phyloP scores from a whole-genome alignment of 2,797 vertebrate species.

The Meda fulgida region DNA sequence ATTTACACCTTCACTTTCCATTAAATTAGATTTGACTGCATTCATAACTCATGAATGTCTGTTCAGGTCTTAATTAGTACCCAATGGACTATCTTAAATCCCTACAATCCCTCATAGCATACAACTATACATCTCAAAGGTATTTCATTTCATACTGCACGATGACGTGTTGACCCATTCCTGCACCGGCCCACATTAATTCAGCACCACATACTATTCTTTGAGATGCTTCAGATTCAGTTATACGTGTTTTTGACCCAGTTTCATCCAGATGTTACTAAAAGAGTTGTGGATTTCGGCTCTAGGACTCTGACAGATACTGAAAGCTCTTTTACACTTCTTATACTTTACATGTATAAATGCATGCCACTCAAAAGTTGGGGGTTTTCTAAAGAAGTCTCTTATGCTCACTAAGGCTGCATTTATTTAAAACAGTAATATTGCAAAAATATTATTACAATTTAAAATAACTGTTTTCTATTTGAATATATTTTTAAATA shows the following conservation, averaged over 20 bases:
- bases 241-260: not conserved
- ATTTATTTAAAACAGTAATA: not conserved
- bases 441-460: not conserved
- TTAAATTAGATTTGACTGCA: not conserved
- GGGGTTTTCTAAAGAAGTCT: not conserved
- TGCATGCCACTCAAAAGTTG: not conserved
- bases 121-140: constrained; percentile 1
- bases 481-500: not conserved
- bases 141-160: not conserved
- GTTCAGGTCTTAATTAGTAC: not conserved
- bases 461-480: not conserved
- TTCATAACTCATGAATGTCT: not conserved
- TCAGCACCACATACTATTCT: not conserved
- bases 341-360: too few species aligned
- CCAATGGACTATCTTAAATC: not conserved
- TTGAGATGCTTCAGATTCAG: not conserved
- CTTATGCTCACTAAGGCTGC: not conserved
- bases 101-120: not conserved
- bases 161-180: not conserved
- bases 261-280: not conserved
- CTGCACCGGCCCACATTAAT: not conserved
- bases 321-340: not conserved
- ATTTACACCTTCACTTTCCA: not conserved
- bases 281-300: not conserved
- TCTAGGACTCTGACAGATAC: not conserved